phyloP scores from a whole-genome alignment of 2,888 invertebrate genomes.

The Zele albiditarsus region DNA sequence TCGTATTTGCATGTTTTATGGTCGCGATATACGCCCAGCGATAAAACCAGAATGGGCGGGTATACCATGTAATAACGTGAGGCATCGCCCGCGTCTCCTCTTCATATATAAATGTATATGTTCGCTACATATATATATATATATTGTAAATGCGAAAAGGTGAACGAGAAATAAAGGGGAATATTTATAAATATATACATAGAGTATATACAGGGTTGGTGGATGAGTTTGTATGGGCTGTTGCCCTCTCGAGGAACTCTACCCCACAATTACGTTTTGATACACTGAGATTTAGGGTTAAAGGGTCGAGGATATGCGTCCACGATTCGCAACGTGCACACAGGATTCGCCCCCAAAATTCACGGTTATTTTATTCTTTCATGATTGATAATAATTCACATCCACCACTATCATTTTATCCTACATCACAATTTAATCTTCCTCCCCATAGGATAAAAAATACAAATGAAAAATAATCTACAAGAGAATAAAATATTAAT shows the following conservation, averaged over 20 bases:
- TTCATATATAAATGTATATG: constrained; percentile 12
- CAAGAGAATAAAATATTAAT: not conserved
- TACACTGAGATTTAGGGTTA: constrained; percentile 58
- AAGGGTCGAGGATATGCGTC: constrained; percentile 50
- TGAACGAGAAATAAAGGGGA: not conserved
- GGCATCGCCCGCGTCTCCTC: constrained; percentile 31
- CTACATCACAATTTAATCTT: not conserved
- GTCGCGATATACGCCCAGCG: constrained; percentile 44
- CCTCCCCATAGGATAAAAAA: too few relatives aligned
- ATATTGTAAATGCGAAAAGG: not conserved
- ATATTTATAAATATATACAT: not conserved
- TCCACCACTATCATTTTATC: not conserved
- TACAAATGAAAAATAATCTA: not conserved
- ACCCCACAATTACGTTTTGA: constrained; percentile 60
- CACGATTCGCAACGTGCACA: constrained; percentile 30
- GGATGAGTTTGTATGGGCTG: not conserved
- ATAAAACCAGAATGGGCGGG: constrained; percentile 43
- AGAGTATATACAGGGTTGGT: not conserved
- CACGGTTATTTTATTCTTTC: constrained; percentile 18
- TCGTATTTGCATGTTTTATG: constrained; percentile 43
- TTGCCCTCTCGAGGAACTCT: constrained; percentile 18
- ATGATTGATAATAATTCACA: not conserved
- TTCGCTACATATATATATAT: not conserved
- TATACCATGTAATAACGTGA: constrained; percentile 44
- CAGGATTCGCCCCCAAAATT: constrained; percentile 3